Base-by-base conservation (phyloP, 2,797 vertebrate genomes). In the Spheniscus humboldti region DNA sequence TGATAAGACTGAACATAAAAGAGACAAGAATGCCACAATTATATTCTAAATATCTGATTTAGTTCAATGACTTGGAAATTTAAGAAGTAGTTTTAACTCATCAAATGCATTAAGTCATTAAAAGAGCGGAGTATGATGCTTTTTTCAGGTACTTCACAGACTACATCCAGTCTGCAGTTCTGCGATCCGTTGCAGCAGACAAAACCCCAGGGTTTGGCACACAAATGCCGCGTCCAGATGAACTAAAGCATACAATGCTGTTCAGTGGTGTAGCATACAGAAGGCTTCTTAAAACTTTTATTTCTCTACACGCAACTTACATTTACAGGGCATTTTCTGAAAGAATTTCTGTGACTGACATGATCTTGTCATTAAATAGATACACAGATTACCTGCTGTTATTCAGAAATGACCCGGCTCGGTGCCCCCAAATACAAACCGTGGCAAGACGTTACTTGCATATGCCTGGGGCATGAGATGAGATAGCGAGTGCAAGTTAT, bases 231-330 rank as follows among this genome's bases (percentile, higher is more conserved):
- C 3, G 11, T 53, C 59, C 74, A 47, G 47, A 18, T 48, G 18
- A 74, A 31, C 66, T 25, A 33, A 37, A 37, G 43, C 20, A 23
- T 10, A 56, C 11, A 35, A 4, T 7, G 8, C 68, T 57, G 28
- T 28, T 57, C 52, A 35, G 33, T 10, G 37, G 53, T 24, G 47
- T 4, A 41, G 37, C 37, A 41, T 11, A 27, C 10, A 62, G 18
- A 62, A 68, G 56, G 56, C 2, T 45, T 14, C 37, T 64, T 20
- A 17, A 24, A 79, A 43, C 43, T 56, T 35, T 3, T 9, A 15
- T 30, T 56, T 56, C 13, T 56, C 28, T 64, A 52, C 2, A 18
- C 0, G 2, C 13, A 41, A 22, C 18, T 57, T 31, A 39, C 6
- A 73, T 15, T 75, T 28, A 68, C 7, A 59, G 30, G 52, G 18